Percentiles rank a stretch among this genome's conserved stretches.
phyloP scores from a whole-genome alignment of 2,888 invertebrate genomes.

The Chloromyia formosa region DNA sequence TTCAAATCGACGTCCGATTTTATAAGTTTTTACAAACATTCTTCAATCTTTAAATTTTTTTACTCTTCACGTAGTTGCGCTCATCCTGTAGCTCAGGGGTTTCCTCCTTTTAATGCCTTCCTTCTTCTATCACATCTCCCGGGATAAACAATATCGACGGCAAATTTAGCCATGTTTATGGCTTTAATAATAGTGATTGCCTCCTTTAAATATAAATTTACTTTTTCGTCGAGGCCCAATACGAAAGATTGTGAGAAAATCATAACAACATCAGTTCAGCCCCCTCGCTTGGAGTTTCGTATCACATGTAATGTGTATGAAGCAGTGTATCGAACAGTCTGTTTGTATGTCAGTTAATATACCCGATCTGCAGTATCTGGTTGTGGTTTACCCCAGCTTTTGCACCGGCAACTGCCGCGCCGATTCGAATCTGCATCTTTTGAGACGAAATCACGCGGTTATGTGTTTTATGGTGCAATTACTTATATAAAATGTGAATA shows the following conservation, averaged over 20 bases:
- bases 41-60: constrained; percentile 7
- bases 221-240: constrained; percentile 45
- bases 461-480: constrained; percentile 50
- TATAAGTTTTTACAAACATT: constrained; percentile 24
- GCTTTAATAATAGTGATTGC: constrained; percentile 50
- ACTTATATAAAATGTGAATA: constrained; percentile 50
- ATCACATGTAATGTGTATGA: constrained; percentile 13
- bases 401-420: neutral
- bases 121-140: constrained; percentile 36
- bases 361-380: too few species aligned
- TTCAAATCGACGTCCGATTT: constrained; percentile 29
- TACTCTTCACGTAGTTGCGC: constrained; percentile 15
- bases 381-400: too few species aligned
- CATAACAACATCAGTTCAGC: constrained; percentile 46
- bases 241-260: constrained; percentile 49
- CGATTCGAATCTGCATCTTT: constrained; percentile 42
- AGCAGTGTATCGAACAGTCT: constrained; percentile 5
- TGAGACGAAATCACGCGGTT: constrained; percentile 48
- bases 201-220: constrained; percentile 51
- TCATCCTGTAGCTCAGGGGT: constrained; percentile 42
- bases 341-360: constrained; percentile 9
- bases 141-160: constrained; percentile 47
- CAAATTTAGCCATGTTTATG: constrained; percentile 49
- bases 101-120: constrained; percentile 46
- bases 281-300: constrained; percentile 23